Evolutionary conservation across 2,113 vertebrate genomes (phyloP).

Genomic region (Hassar affinis): DNA sequence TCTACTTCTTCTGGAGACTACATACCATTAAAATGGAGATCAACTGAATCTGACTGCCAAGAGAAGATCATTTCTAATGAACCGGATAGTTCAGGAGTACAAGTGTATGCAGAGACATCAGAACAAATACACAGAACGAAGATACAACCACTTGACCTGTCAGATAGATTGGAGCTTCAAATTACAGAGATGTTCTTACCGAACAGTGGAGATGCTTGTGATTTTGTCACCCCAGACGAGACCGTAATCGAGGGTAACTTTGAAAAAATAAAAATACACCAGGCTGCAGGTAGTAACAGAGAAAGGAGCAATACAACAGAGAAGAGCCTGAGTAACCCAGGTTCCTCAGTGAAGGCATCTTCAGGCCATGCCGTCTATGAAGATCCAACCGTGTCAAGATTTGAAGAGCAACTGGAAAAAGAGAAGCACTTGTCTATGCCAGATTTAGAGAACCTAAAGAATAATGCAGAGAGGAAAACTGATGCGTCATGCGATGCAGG

Average conservation of each 20-base stretch:
- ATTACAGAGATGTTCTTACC: neutral
- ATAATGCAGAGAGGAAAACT: conserved; percentile 5
- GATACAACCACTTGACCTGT: neutral
- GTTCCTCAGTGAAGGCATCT: neutral
- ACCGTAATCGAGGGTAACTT: neutral
- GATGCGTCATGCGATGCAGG: conserved; percentile 3
- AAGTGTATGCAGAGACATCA: conserved; percentile 4
- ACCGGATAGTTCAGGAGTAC: neutral
- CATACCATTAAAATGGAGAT: neutral
- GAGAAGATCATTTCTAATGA: neutral
- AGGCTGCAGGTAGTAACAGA: conserved; percentile 7
- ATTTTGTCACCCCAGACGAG: neutral
- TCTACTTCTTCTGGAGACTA: neutral
- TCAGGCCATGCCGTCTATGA: neutral
- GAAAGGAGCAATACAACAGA: neutral
- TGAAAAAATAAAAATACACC: neutral
- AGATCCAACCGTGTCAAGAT: conserved; percentile 16
- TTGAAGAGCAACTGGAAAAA: conserved; percentile 2
- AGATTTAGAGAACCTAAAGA: conserved; percentile 9
- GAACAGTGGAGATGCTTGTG: neutral
- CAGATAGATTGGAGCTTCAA: neutral
- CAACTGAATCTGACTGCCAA: conserved; percentile 14
- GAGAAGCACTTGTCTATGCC: conserved; percentile 10
- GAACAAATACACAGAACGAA: neutral
- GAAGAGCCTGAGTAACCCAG: neutral